These are phyloP conservation scores for Eutolmus rufibarbis DNA, from an alignment of 2,888 invertebrate species.

Conservation along the genomic window DNA sequence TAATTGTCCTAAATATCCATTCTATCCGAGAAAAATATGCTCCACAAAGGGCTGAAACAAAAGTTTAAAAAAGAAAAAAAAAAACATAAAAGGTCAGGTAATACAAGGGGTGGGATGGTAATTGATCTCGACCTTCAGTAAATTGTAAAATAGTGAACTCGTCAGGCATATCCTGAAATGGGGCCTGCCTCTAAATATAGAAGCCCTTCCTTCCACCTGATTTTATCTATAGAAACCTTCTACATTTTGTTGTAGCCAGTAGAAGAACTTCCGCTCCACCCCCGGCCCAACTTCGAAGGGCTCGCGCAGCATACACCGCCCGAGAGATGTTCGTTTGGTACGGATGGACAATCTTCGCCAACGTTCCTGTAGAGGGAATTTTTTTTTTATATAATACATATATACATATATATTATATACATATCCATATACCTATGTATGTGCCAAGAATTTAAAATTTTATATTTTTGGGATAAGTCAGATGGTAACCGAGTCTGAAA, in stretches of 20 bases:
- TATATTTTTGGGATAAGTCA: neutral
- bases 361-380: neutral
- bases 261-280: neutral
- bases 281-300: neutral
- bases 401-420: neutral
- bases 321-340: neutral
- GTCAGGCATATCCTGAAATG: neutral
- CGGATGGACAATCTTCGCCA: neutral
- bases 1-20: too few species aligned
- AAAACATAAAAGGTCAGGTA: neutral
- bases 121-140: neutral
- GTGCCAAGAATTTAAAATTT: neutral
- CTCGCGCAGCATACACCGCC: too few species aligned
- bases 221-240: neutral
- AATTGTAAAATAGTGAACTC: neutral
- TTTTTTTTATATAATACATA: neutral
- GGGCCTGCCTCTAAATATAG: neutral
- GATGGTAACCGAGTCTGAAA: neutral
- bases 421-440: neutral
- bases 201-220: neutral
- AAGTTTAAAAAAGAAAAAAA: neutral
- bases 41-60: too few species aligned
- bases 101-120: neutral
- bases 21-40: too few species aligned
- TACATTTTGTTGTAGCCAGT: neutral